Evolutionary conservation across 2,888 invertebrate genomes (phyloP).

Genomic region (Beris chalybata): DNA sequence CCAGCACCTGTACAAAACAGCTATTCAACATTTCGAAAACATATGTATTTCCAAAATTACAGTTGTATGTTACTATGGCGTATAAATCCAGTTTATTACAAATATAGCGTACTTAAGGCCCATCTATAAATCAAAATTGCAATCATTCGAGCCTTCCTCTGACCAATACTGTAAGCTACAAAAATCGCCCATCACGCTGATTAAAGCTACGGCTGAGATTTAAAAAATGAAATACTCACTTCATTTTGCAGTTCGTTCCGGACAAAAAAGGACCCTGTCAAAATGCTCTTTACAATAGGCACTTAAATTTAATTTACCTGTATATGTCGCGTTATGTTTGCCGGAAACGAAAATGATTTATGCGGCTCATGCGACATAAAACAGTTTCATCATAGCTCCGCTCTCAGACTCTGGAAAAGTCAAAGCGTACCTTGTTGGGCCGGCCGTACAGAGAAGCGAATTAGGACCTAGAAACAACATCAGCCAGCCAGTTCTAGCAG

Average conservation of each 20-base stretch:
- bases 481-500: conserved; percentile 11
- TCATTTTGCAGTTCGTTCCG: not conserved
- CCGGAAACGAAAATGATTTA: conserved; percentile 36
- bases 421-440: not conserved
- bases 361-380: conserved; percentile 28
- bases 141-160: too few species aligned
- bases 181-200: too few species aligned
- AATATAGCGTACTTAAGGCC: too few species aligned
- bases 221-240: too few species aligned
- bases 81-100: too few species aligned
- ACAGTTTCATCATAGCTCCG: conserved; percentile 22
- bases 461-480: not conserved
- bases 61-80: too few species aligned
- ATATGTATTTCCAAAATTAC: too few species aligned
- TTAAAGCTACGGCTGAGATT: too few species aligned
- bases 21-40: too few species aligned
- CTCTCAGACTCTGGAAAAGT: not conserved
- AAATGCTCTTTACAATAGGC: conserved; percentile 33
- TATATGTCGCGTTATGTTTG: conserved; percentile 30
- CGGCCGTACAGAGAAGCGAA: not conserved
- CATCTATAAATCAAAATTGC: too few species aligned
- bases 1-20: too few species aligned
- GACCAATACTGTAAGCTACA: too few species aligned
- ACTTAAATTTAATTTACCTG: conserved; percentile 37
- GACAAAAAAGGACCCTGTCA: conserved; percentile 18